Conservation (phyloP, 2,797 vertebrate genomes). For the Manis crassicaudata region DNA sequence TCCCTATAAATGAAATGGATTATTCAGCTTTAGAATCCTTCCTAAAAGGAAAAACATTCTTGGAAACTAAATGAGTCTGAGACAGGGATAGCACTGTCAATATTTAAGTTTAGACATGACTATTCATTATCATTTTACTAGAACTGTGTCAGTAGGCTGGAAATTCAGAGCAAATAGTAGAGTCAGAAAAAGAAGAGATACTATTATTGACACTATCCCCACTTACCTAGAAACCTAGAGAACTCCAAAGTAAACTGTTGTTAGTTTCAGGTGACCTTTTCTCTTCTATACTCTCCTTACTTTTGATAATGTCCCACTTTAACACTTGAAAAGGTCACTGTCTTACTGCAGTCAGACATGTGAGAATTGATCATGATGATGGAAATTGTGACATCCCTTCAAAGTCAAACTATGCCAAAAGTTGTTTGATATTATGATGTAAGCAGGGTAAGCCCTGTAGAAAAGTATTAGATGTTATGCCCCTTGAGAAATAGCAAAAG, state of each 20-base stretch:
- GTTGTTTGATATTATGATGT: constrained; percentile 28
- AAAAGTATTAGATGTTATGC: not conserved
- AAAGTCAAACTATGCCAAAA: not conserved
- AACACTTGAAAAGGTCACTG: constrained; percentile 69
- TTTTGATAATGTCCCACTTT: constrained; percentile 72
- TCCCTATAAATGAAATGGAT: not conserved
- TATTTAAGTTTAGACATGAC: constrained; percentile 52
- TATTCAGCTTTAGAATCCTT: constrained; percentile 10
- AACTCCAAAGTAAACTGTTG: constrained; percentile 61
- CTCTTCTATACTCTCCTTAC: constrained; percentile 42
- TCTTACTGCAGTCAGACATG: constrained; percentile 46
- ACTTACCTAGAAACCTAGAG: constrained; percentile 29
- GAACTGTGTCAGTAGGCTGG: not conserved
- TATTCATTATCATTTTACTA: constrained; percentile 47
- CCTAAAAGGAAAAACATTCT: constrained; percentile 42
- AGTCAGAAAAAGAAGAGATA: not conserved
- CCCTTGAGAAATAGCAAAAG: not conserved
- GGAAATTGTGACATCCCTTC: constrained; percentile 29
- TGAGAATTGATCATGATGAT: constrained; percentile 60
- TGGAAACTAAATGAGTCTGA: constrained; percentile 39
- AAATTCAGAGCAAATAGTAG: constrained; percentile 34
- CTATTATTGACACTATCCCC: constrained; percentile 35
- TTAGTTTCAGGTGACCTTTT: constrained; percentile 71
- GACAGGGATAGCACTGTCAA: not conserved
- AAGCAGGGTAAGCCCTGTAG: not conserved